Evolutionary conservation across 64 coral and sea anemone species (phyloP).

Genomic region (Montipora efflorescens): DNA sequence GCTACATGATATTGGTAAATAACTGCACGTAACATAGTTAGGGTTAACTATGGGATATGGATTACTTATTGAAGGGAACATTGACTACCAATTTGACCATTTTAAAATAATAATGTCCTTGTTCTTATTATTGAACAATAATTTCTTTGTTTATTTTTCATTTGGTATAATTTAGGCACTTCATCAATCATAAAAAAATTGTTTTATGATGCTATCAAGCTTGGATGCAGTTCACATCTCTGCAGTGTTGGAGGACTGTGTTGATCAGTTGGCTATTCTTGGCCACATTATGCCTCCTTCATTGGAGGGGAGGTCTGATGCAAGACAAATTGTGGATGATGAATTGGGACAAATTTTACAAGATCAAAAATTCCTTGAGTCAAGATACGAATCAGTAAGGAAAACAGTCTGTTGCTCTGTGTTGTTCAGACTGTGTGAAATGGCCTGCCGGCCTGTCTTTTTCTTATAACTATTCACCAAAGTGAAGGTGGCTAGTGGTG

Average conservation of each 20-base stretch:
- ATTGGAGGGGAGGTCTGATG: constrained; percentile 85
- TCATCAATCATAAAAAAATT: not conserved
- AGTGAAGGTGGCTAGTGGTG: too few relatives aligned
- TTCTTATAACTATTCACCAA: too few relatives aligned
- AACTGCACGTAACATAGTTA: too few relatives aligned
- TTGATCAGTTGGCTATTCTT: constrained; percentile 92
- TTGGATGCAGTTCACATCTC: constrained; percentile 90
- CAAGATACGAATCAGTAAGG: constrained; percentile 91
- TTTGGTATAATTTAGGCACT: not conserved
- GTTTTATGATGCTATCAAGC: constrained; percentile 85
- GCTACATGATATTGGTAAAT: too few relatives aligned
- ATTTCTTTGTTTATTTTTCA: not conserved
- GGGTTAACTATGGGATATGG: too few relatives aligned
- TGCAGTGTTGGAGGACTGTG: constrained; percentile 92
- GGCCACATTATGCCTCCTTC: constrained; percentile 95
- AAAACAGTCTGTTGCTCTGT: not conserved
- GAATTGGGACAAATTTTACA: constrained; percentile 95
- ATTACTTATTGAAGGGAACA: too few relatives aligned
- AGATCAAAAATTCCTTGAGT: constrained; percentile 89
- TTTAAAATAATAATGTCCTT: too few relatives aligned
- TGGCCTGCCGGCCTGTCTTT: too few relatives aligned
- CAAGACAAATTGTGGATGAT: constrained; percentile 92
- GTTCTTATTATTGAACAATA: not conserved
- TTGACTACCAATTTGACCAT: too few relatives aligned
- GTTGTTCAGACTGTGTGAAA: not conserved